phyloP scores from a whole-genome alignment of 2,113 vertebrate genomes.

The Clinocottus analis region DNA sequence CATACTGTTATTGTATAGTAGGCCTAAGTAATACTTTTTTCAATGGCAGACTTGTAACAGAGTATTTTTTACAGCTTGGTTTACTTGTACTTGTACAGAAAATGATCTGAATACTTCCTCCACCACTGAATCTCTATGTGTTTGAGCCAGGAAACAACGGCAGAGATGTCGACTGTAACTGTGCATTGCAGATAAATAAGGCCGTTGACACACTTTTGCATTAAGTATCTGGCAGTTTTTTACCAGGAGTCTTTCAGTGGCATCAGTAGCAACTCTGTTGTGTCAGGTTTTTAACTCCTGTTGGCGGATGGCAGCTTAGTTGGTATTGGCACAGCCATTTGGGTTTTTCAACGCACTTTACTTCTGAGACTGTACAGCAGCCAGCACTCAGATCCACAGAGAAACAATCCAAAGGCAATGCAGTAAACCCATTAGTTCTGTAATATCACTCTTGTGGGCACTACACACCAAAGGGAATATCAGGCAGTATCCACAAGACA shows the following conservation, averaged over 20 bases:
- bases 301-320: conserved; percentile 11
- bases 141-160: not conserved
- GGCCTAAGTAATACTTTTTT: not conserved
- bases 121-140: not conserved
- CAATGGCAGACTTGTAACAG: not conserved
- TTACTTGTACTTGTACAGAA: not conserved
- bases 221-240: conserved; percentile 12
- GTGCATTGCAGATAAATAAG: conserved; percentile 1
- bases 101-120: not conserved
- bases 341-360: conserved; percentile 41
- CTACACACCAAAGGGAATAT: conserved; percentile 67
- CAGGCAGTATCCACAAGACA: conserved; percentile 51
- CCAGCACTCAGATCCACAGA: conserved; percentile 42
- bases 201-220: conserved; percentile 5
- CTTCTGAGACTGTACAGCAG: conserved; percentile 28
- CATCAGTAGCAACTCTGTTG: conserved; percentile 6
- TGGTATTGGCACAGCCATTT: conserved; percentile 23
- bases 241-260: conserved; percentile 20
- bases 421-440: conserved; percentile 63
- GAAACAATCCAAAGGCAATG: conserved; percentile 44
- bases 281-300: conserved; percentile 33
- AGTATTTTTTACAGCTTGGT: not conserved
- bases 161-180: not conserved
- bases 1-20: no score
- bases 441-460: conserved; percentile 62